Conservation (phyloP, 2,113 vertebrate genomes). For the Paralichthys olivaceus region DNA sequence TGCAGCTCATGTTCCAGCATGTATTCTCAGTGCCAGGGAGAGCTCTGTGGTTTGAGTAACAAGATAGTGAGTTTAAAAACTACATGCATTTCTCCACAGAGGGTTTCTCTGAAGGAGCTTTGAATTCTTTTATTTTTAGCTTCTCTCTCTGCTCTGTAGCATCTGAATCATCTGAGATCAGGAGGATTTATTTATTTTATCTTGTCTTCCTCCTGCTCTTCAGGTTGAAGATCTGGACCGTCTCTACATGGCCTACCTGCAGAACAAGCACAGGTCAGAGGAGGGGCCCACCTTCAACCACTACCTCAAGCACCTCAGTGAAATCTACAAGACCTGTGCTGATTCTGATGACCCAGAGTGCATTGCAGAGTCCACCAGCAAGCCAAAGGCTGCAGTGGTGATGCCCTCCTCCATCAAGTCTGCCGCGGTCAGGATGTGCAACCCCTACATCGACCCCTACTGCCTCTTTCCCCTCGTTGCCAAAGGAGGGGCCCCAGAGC, state of each 20-base stretch:
- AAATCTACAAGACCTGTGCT: slow-evolving; percentile 83
- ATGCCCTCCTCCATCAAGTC: slow-evolving; percentile 78
- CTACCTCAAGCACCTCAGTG: slow-evolving; percentile 81
- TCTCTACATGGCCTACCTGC: slow-evolving; percentile 80
- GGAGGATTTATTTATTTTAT: neutral
- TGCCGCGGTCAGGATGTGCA: slow-evolving; percentile 73
- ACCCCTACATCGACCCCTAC: slow-evolving; percentile 83
- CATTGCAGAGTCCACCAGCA: slow-evolving; percentile 83
- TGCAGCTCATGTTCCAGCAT: slow-evolving; percentile 18
- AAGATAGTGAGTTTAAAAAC: slow-evolving; percentile 15
- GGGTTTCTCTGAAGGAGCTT: neutral
- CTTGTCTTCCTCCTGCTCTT: neutral
- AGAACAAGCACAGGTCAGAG: slow-evolving; percentile 83
- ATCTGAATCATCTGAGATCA: neutral
- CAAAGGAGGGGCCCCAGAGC: slow-evolving; percentile 35
- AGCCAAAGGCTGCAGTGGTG: slow-evolving; percentile 77
- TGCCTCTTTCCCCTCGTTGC: slow-evolving; percentile 69
- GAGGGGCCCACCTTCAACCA: slow-evolving; percentile 78
- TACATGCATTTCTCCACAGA: slow-evolving; percentile 1
- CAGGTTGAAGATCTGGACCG: slow-evolving; percentile 83
- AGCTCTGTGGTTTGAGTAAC: slow-evolving; percentile 22
- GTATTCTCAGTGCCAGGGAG: neutral
- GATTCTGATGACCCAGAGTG: slow-evolving; percentile 84
- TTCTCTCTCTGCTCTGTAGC: neutral
- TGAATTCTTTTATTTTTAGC: neutral